phyloP scores from a whole-genome alignment of 2,113 vertebrate species.

The Neotragus moschatus region DNA sequence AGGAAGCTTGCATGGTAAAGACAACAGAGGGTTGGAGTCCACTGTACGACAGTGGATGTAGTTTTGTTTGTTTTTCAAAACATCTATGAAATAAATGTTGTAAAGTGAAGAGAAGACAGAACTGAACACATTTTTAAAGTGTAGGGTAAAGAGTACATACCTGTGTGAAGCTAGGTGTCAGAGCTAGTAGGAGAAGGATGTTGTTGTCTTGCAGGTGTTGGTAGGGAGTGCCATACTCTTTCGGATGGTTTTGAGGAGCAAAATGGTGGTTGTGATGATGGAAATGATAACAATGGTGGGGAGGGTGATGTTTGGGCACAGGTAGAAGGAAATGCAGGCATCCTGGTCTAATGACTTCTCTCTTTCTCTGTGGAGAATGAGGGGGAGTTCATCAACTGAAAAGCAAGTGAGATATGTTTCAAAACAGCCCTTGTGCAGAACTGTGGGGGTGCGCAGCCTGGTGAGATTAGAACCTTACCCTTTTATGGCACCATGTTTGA shows the following conservation, averaged over 20 bases:
- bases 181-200: not conserved
- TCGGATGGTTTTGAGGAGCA: not conserved
- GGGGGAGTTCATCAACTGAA: not conserved
- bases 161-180: not conserved
- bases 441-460: rapidly evolving
- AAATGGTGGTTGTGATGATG: not conserved
- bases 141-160: not conserved
- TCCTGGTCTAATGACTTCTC: not conserved
- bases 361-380: not conserved
- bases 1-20: not conserved
- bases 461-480: not conserved
- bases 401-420: not conserved
- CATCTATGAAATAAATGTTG: not conserved
- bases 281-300: not conserved
- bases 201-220: not conserved
- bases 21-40: not conserved
- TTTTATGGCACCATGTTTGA: not conserved
- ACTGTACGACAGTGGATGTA: not conserved
- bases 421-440: not conserved
- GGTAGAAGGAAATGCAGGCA: not conserved
- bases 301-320: not conserved
- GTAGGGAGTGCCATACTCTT: not conserved
- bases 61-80: not conserved
- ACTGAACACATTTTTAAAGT: not conserved
- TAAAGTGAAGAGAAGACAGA: not conserved